Conservation (phyloP, 1,140 invertebrate genomes). For the Saccostrea echinata region DNA sequence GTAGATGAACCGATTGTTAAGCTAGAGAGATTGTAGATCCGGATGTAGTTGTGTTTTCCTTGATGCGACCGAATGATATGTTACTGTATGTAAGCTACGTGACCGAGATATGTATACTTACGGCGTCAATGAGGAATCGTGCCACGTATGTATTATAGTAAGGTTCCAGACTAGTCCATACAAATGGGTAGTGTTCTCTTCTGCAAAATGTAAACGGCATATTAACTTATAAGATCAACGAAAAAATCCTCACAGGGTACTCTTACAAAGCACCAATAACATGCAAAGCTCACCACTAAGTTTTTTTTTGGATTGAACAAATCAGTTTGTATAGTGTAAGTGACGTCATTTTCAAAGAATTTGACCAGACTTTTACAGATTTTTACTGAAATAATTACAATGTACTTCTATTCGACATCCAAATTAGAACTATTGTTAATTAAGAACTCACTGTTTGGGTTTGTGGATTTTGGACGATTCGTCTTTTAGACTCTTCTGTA, state of each 20-base stretch:
- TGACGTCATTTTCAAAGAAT: neutral
- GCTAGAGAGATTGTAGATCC: too few relatives aligned
- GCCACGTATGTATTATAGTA: conserved; percentile 72
- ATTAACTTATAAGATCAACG: too few relatives aligned
- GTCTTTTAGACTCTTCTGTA: conserved; percentile 60
- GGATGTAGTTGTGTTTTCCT: too few relatives aligned
- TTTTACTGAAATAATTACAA: too few relatives aligned
- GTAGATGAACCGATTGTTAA: too few relatives aligned
- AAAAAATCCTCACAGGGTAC: too few relatives aligned
- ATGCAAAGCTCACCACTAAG: too few relatives aligned
- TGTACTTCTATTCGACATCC: too few relatives aligned
- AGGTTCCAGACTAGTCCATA: conserved; percentile 69
- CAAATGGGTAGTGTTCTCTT: conserved; percentile 65
- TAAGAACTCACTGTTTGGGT: conserved; percentile 58
- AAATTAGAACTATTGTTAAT: neutral
- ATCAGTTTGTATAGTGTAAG: neutral
- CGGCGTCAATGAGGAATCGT: conserved; percentile 65
- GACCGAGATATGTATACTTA: conserved; percentile 52
- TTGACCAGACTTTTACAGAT: too few relatives aligned
- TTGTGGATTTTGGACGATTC: conserved; percentile 64
- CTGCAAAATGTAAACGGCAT: conserved; percentile 56
- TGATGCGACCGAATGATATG: too few relatives aligned
- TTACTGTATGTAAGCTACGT: neutral
- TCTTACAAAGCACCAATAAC: too few relatives aligned
- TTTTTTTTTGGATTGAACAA: neutral